Base-by-base conservation (phyloP, 2,888 invertebrate genomes). In the Dolichopus griseipennis region DNA sequence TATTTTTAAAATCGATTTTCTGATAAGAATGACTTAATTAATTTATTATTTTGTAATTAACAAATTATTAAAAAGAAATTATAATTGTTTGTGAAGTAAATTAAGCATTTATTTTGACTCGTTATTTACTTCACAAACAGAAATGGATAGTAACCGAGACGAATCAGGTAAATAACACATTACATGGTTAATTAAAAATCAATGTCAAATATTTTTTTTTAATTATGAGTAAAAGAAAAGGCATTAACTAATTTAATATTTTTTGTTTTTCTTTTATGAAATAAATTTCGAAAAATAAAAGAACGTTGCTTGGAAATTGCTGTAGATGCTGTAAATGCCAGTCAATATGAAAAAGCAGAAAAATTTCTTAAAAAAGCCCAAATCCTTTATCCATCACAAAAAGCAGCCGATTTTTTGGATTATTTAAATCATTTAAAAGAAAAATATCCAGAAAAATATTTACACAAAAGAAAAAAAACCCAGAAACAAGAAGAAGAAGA, bases 301-400 rank as follows among this genome's bases (percentile, higher is more conserved):
- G 85, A 87, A 74, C 82, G 86, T 72, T 90, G 90, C 76, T 84
- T 89, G 73, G 85, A 85, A 73, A 81, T 88, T 61, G 89, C 88
- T 1, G 82, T 86, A 72, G 82, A 83, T 72, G 85, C 81, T 74
- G 85, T 89, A 41, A 80, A 81, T 12, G 82, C 83, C 65, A 87
- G 87, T 12, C 84, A 87, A 69, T 82, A 83, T 72, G 86, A 86
- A 2, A 87, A 87, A 73, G 89, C 90, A 9, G 82, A 86, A 67
- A 86, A 85, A 75, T 87, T 88, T 76, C 77, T 88, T 20, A 79
- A 82, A 62, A 89, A 89, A 79, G 88, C 90, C 15, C 84, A 88
- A 73, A 84, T 83, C 74, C 81, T 90, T 27, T 89, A 84, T 77
- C 87, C 89, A 1, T 84, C 86, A n/a, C 81, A 85, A 70, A 83